Evolutionary conservation across 2,113 vertebrate species (phyloP).

Genomic region (Pluvialis apricaria): DNA sequence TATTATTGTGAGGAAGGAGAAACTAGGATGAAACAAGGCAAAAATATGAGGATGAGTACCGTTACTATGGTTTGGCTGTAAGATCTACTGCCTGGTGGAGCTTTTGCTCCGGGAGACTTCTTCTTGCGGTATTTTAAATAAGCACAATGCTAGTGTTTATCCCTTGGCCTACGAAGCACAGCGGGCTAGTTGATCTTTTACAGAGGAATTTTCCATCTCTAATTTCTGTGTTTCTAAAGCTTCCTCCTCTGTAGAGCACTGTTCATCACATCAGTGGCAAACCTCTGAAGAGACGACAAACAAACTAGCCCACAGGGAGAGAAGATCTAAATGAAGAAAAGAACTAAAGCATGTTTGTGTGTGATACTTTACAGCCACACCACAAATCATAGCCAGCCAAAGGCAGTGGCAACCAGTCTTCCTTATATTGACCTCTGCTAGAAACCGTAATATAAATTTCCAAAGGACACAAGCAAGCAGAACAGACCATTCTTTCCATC

Average conservation of each 20-base stretch:
- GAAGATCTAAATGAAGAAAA: not conserved
- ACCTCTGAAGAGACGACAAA: slow-evolving; percentile 1
- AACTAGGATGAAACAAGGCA: not conserved
- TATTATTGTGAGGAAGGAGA: not conserved
- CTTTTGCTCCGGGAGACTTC: not conserved
- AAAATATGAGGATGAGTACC: not conserved
- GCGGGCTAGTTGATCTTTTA: not conserved
- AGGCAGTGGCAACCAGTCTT: not conserved
- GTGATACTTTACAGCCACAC: not conserved
- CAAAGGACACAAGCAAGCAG: not conserved
- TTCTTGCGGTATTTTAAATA: not conserved
- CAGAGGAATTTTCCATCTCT: slow-evolving; percentile 45
- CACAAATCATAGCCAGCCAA: not conserved
- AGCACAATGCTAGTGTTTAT: not conserved
- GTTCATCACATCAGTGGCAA: not conserved
- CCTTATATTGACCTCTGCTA: not conserved
- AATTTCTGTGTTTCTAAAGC: slow-evolving; percentile 6
- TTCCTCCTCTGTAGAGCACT: not conserved
- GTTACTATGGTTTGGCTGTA: not conserved
- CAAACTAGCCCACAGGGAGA: not conserved
- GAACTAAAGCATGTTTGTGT: not conserved
- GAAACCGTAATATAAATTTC: not conserved
- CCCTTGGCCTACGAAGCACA: not conserved
- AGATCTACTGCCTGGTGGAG: not conserved
- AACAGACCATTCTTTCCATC: not conserved